phyloP scores from a whole-genome alignment of 2,888 invertebrate genomes.

The Luperina testacea region DNA sequence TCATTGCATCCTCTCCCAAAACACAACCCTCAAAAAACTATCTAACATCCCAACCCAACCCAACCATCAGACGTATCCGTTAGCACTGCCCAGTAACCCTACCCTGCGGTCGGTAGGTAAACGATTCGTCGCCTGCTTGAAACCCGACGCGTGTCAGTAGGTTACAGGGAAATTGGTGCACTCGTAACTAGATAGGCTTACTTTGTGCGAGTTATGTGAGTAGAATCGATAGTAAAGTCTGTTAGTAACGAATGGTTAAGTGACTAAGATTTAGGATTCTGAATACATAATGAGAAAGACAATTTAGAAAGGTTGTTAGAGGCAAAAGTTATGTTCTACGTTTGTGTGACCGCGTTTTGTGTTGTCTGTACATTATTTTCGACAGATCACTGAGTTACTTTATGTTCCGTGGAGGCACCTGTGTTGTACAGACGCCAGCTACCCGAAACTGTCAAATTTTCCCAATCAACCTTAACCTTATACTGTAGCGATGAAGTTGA shows the following conservation, averaged over 20 bases:
- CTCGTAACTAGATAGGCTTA: constrained; percentile 52
- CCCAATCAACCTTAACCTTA: too few species aligned
- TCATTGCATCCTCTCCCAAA: background rate
- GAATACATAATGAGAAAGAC: constrained; percentile 41
- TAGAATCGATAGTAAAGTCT: constrained; percentile 31
- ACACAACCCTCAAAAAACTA: background rate
- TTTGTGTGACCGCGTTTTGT: constrained; percentile 29
- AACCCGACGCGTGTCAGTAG: constrained; percentile 78
- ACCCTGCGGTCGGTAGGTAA: constrained; percentile 73
- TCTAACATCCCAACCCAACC: constrained; percentile 15
- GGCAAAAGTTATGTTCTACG: constrained; percentile 17
- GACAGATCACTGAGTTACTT: constrained; percentile 2
- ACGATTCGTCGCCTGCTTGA: constrained; percentile 80
- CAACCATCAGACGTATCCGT: constrained; percentile 31
- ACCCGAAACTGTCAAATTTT: too few species aligned
- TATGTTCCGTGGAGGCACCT: background rate
- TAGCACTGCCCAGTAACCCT: constrained; percentile 64
- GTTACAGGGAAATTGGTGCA: constrained; percentile 73
- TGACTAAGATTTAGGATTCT: constrained; percentile 49
- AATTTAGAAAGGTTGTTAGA: constrained; percentile 44
- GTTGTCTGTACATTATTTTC: constrained; percentile 8
- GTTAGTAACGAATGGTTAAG: constrained; percentile 43
- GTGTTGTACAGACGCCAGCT: background rate
- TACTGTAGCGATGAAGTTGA: too few species aligned
- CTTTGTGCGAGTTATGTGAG: constrained; percentile 49